Evolutionary conservation across 2,797 vertebrate genomes (phyloP).

Genomic region (Scolopax bukidnonensis): DNA sequence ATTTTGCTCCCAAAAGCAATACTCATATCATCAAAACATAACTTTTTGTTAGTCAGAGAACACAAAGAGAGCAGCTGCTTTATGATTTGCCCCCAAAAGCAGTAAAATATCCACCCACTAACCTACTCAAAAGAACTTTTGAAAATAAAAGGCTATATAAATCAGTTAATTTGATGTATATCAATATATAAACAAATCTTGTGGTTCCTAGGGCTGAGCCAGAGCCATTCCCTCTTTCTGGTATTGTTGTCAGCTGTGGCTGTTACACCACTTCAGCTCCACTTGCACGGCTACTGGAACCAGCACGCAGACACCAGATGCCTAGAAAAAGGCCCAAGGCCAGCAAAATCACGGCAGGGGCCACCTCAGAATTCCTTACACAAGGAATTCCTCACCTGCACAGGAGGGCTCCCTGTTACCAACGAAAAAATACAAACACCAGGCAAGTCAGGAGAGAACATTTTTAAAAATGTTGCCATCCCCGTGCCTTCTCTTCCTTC

Average conservation of each 20-base stretch:
- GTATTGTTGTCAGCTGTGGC: fast-evolving
- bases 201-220: neutral
- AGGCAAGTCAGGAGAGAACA: neutral
- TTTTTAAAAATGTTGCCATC: neutral
- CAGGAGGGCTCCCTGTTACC: neutral
- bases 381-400: neutral
- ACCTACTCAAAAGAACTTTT: neutral
- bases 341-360: fast-evolving
- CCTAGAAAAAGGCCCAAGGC: neutral
- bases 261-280: neutral
- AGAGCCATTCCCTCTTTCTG: neutral
- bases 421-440: neutral
- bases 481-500: fast-evolving
- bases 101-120: neutral
- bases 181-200: neutral
- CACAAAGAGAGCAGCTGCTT: neutral
- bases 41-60: neutral
- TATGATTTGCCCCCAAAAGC: neutral
- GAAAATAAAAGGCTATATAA: neutral
- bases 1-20: neutral
- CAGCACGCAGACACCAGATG: neutral
- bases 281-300: fast-evolving
- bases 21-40: neutral
- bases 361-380: fast-evolving
- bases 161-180: neutral